Evolutionary conservation across 30 jellyfish, hydroid and myxozoan genomes (phyloP).

Genomic region (Aurelia aurita complex sp. Pacific): DNA sequence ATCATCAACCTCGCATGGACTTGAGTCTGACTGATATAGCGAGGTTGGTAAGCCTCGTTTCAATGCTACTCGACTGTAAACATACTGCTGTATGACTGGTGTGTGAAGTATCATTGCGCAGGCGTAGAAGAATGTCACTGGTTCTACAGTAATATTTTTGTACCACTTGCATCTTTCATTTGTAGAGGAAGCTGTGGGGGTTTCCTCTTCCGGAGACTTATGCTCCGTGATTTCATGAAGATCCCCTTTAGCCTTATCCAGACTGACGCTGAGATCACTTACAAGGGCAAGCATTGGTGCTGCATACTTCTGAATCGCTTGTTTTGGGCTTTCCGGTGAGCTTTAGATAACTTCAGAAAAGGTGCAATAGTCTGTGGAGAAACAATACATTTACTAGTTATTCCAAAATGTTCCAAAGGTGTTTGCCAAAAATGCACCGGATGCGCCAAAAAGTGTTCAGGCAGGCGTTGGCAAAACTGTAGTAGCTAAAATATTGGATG

Average conservation of each 20-base stretch:
- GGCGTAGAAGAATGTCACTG: conserved; percentile 97
- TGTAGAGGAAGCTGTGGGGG: not conserved
- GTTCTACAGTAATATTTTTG: conserved; percentile 84
- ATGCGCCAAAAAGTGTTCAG: too few relatives aligned
- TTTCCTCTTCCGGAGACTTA: not conserved
- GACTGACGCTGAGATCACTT: conserved; percentile 52
- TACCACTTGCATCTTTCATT: conserved; percentile 8
- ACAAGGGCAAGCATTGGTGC: conserved; percentile 40
- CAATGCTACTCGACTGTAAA: conserved; percentile 76
- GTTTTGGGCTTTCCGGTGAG: too few relatives aligned
- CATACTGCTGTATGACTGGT: conserved; percentile 95
- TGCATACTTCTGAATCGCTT: too few relatives aligned
- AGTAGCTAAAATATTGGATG: too few relatives aligned
- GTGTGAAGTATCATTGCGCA: conserved; percentile 99
- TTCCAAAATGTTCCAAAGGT: too few relatives aligned
- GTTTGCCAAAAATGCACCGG: too few relatives aligned
- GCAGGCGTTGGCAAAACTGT: too few relatives aligned
- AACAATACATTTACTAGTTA: too few relatives aligned
- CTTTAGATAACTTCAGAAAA: too few relatives aligned
- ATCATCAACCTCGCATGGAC: conserved; percentile 71
- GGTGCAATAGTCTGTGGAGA: too few relatives aligned
- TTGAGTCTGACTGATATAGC: conserved; percentile 74
- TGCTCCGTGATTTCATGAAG: conserved; percentile 9
- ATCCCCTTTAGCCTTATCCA: conserved; percentile 48
- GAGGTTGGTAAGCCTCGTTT: conserved; percentile 72